Evolutionary conservation across 2,797 vertebrate species (phyloP).

Genomic region (Melanotaenia parkinsoni): DNA sequence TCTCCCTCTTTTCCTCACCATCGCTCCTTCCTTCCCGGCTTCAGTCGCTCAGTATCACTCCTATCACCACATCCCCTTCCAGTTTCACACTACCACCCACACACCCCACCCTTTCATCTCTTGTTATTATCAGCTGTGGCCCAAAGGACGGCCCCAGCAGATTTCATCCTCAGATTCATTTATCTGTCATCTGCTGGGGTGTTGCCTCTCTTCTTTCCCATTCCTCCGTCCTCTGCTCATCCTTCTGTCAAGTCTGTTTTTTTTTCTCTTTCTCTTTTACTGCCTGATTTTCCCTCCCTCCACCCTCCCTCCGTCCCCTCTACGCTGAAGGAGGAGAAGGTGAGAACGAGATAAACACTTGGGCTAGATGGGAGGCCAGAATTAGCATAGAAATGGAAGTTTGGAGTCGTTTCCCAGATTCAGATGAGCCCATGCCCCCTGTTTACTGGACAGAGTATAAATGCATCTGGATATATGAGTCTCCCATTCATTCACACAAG

Average conservation of each 20-base stretch:
- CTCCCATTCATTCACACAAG: conserved; percentile 13
- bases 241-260: conserved; percentile 57
- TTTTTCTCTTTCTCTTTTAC: background rate
- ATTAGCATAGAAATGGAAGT: conserved; percentile 85
- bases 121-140: conserved; percentile 75
- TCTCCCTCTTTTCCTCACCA: conserved; percentile 15
- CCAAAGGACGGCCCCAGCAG: conserved; percentile 70
- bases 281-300: conserved; percentile 33
- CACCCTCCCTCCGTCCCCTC: conserved; percentile 44
- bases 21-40: conserved; percentile 17
- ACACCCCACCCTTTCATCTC: conserved; percentile 68
- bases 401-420: conserved; percentile 79
- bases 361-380: conserved; percentile 69
- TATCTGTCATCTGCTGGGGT: conserved; percentile 78
- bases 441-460: conserved; percentile 55
- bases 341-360: conserved; percentile 75
- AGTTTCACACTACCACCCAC: conserved; percentile 40
- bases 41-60: conserved; percentile 21
- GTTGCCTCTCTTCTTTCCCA: conserved; percentile 57
- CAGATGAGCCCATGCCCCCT: conserved; percentile 73
- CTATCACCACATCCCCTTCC: background rate
- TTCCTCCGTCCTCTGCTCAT: conserved; percentile 49
- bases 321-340: conserved; percentile 53
- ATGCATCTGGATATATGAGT: conserved; percentile 36
- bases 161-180: conserved; percentile 77